Percentiles rank a stretch among this genome's conserved stretches.
These are phyloP conservation scores for Pseudeuparius sepicola DNA, from an alignment of 2,888 invertebrate genomes.

Conservation along the genomic window DNA sequence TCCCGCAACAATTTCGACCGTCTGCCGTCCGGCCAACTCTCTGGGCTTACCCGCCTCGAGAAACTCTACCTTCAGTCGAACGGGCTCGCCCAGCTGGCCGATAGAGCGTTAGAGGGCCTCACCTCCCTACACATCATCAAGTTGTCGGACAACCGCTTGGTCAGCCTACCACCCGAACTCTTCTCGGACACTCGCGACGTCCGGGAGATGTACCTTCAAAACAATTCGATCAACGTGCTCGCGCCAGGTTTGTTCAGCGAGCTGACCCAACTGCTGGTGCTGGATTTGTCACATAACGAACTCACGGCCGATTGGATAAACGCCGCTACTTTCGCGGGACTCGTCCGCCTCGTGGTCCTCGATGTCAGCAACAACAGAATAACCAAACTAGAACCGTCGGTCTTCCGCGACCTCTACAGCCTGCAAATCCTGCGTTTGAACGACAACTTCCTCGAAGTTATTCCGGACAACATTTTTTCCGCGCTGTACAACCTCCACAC, in stretches of 20 bases:
- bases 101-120: conserved; percentile 68
- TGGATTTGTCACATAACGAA: conserved; percentile 71
- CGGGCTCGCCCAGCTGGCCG: conserved; percentile 63
- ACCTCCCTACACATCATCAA: conserved; percentile 62
- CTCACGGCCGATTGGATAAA: conserved; percentile 75
- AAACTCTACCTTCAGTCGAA: conserved; percentile 70
- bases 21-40: conserved; percentile 60
- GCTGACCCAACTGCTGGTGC: conserved; percentile 60
- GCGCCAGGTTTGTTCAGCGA: conserved; percentile 73
- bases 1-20: conserved; percentile 71
- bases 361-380: conserved; percentile 70
- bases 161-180: conserved; percentile 70
- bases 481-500: conserved; percentile 71
- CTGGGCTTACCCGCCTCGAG: conserved; percentile 59
- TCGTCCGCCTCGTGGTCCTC: conserved; percentile 65
- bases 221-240: conserved; percentile 71
- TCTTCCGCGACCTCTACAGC: conserved; percentile 69
- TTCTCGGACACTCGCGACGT: conserved; percentile 69
- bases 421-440: conserved; percentile 71
- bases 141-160: conserved; percentile 70
- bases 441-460: conserved; percentile 64
- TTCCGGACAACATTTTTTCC: conserved; percentile 70
- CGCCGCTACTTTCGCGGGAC: conserved; percentile 66
- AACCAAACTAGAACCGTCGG: conserved; percentile 60
- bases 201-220: conserved; percentile 70